phyloP scores from a whole-genome alignment of 1,140 invertebrate species.

The Arion vulgaris region DNA sequence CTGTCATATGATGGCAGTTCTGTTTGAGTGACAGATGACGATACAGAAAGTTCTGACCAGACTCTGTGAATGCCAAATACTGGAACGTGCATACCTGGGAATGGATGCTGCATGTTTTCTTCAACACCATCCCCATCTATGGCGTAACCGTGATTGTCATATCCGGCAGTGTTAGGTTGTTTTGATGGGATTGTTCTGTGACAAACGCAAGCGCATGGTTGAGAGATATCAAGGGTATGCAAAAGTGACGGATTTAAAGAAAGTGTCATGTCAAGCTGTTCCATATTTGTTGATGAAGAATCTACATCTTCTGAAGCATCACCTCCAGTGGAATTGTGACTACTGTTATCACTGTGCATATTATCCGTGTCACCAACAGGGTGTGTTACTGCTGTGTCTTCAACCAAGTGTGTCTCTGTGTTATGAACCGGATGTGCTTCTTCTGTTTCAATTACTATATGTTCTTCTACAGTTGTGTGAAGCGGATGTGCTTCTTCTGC shows the following conservation, averaged over 20 bases:
- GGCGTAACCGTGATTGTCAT: slow-evolving; percentile 51
- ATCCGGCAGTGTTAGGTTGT: slow-evolving; percentile 18
- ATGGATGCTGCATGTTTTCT: background rate
- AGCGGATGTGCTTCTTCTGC: too few species aligned
- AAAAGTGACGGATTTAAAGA: background rate
- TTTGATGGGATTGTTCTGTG: slow-evolving; percentile 28
- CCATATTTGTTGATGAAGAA: background rate
- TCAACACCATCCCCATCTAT: slow-evolving; percentile 5
- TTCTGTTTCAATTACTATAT: too few species aligned
- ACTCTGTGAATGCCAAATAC: background rate
- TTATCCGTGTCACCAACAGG: background rate
- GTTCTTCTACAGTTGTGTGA: too few species aligned
- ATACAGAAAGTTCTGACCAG: background rate
- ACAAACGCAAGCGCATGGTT: slow-evolving; percentile 36
- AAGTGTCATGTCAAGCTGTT: background rate
- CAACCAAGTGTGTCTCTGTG: too few species aligned
- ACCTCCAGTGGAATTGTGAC: background rate
- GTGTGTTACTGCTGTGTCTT: background rate
- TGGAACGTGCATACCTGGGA: slow-evolving; percentile 13
- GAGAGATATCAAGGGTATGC: background rate
- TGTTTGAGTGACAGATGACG: background rate
- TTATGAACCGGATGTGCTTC: too few species aligned
- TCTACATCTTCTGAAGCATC: background rate
- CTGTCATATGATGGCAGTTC: slow-evolving; percentile 21
- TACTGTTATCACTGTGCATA: background rate